Base-by-base conservation (phyloP, 2,888 invertebrate genomes). In the Acanthosepion lycidas region DNA sequence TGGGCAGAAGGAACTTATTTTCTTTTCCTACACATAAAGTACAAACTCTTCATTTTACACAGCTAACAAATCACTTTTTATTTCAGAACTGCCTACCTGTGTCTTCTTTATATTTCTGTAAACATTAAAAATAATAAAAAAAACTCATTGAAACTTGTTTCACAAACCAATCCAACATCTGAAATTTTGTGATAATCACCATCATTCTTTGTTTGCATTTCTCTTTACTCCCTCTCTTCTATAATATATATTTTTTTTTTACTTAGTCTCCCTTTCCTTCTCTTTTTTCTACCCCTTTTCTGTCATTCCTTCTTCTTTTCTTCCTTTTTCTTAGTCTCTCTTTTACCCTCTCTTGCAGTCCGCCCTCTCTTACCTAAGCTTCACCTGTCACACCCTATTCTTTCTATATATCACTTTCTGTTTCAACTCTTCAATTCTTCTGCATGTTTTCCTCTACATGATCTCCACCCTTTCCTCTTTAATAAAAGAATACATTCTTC, bases 271-370 rank as follows among this genome's bases (percentile, higher is more conserved):
- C 8, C 4, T 6, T 3, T 64, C 26, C 28, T 28, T 78, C n/a
- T 33, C 26, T 49, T 64, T 23, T 49, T 28, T 53, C 33, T 28
- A 15, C 64, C 78, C 3, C 8, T 49, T 94, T 15, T 94, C 53
- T 95, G 5, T 95, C 18, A 94, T 42, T 94, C 91, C 6, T 64
- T 94, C 91, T 94, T 28, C 94, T 33, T 94, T 94, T 64, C 64
- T n/a, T 42, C 42, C 91, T 94, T 91, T 94, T 64, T 91, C 91
- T 48, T 91, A 78, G 78, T 91, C 94, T 94, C 94, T 48, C 94
- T 94, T 48, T 94, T 42, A 94, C 53, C 8, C 49, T 78, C 64
- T 64, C 53, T 33, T 9, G 23, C 20, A 23, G 0, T 6, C 59
- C 6, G 3, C 5, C 59, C 23, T 6, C 59, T 23, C 20, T 59